These are phyloP conservation scores for Trinectes maculatus DNA, from an alignment of 2,113 vertebrate species.

Conservation along the genomic window DNA sequence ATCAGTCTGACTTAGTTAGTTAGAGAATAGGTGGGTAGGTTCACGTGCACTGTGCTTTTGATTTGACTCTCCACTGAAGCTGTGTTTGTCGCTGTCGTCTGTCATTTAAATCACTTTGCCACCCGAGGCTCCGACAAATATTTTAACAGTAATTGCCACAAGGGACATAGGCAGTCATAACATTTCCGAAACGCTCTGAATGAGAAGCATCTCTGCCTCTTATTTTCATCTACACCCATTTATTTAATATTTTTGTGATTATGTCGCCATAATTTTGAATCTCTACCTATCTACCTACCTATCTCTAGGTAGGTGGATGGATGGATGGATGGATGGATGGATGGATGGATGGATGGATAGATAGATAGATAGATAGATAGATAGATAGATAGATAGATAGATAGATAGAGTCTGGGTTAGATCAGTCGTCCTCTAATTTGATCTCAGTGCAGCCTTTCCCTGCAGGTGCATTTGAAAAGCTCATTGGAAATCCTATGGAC, in stretches of 20 bases:
- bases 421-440: slow-evolving; percentile 18
- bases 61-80: slow-evolving; percentile 16
- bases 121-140: slow-evolving; percentile 15
- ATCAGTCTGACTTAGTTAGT: slow-evolving; percentile 22
- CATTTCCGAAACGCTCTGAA: slow-evolving; percentile 4
- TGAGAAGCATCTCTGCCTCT: slow-evolving; percentile 16
- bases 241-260: slow-evolving; percentile 22
- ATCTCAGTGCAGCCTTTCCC: slow-evolving; percentile 23
- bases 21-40: neutral
- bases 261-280: neutral
- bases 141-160: slow-evolving; percentile 22
- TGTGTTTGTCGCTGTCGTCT: slow-evolving; percentile 32
- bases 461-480: slow-evolving; percentile 52
- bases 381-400: no score
- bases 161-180: slow-evolving; percentile 17
- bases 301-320: no score
- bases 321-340: neutral
- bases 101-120: slow-evolving; percentile 44
- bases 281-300: no score
- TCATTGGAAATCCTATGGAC: slow-evolving; percentile 58
- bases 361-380: slow-evolving; percentile 12
- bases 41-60: slow-evolving; percentile 28
- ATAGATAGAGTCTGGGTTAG: neutral
- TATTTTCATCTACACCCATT: neutral
- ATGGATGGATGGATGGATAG: neutral